Evolutionary conservation across 2,113 vertebrate species (phyloP), one percentile per base, ranked within the genome.

Genomic region (Mirza zaza): DNA sequence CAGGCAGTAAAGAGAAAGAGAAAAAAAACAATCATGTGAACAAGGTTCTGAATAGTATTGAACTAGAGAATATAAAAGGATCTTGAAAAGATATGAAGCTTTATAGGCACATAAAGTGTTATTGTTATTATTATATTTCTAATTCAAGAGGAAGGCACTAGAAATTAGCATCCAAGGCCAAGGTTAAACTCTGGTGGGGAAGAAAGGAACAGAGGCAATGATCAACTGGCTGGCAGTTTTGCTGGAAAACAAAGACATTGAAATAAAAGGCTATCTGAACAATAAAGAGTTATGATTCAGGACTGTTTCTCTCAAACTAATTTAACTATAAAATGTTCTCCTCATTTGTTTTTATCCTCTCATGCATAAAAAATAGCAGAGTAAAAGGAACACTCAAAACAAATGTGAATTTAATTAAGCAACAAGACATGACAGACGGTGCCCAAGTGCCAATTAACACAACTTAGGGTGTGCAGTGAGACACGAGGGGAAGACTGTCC

Each of bases 331-430:
- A 94, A 97, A 95, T 83, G 93, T 97, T 97, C 94, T 94, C 90
- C 94, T 95, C 96, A 86, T 98, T 97, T 97, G 96, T 95, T 97
- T 97, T 94, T 96, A 96, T 94, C 81, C 85, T 97, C 71, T 97
- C 97, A 95, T 97, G 98, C 97, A 97, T 97, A 95, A 97, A 96
- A 97, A 96, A 96, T 70, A 97, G 91, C 89, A 94, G 81, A 97
- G 80, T 96, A 97, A 94, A 97, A 97, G 93, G 92, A 97, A 96
- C 95, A 96, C 93, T 97, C 87, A 96, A 97, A 97, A 97, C 97
- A 97, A 98, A 97, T 97, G 96, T 96, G 94, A 96, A 96, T 97
- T 97, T 98, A 98, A 98, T 98, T 98, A 97, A 97, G 96, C 97
- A 98, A 87, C 95, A 96, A 97, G 97, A 97, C 90, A 95, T 95